Percentiles rank a stretch among this genome's conserved stretches.
phyloP scores from a whole-genome alignment of 2,113 vertebrate species.

The Chloroceryle aenea region DNA sequence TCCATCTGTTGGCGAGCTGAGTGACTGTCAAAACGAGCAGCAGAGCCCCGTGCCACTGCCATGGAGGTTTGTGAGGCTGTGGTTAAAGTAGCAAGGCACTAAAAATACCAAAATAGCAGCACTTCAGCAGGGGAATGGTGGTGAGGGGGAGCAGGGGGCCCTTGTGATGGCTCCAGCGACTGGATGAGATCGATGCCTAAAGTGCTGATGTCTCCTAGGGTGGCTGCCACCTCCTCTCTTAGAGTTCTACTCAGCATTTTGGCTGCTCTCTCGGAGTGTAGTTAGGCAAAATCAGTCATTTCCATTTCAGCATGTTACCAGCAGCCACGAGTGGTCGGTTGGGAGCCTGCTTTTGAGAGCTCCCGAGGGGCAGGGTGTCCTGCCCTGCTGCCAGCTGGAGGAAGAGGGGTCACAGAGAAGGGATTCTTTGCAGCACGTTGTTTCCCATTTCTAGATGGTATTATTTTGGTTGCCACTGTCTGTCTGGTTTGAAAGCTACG shows the following conservation, averaged over 20 bases:
- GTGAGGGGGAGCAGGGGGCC: neutral
- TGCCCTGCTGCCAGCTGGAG: accelerated
- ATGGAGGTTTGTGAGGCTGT: neutral
- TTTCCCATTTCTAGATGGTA: neutral
- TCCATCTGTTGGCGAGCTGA: conserved; percentile 50
- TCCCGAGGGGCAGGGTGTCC: neutral
- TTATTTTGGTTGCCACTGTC: accelerated
- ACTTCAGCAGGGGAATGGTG: neutral
- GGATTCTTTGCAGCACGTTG: accelerated
- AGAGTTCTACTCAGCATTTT: neutral
- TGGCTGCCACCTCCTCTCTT: neutral
- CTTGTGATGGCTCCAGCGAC: accelerated
- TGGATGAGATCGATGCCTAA: neutral
- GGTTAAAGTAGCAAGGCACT: accelerated
- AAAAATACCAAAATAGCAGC: neutral
- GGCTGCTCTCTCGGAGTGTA: neutral
- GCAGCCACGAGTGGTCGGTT: accelerated
- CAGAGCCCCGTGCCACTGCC: neutral
- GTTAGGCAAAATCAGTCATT: neutral
- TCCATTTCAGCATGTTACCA: accelerated
- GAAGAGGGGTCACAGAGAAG: accelerated
- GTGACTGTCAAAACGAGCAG: conserved; percentile 6
- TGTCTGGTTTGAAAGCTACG: neutral
- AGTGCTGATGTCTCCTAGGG: neutral
- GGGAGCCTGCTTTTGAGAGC: neutral